Conservation (phyloP, 2,113 vertebrate genomes). For the Limnothrissa miodon region DNA sequence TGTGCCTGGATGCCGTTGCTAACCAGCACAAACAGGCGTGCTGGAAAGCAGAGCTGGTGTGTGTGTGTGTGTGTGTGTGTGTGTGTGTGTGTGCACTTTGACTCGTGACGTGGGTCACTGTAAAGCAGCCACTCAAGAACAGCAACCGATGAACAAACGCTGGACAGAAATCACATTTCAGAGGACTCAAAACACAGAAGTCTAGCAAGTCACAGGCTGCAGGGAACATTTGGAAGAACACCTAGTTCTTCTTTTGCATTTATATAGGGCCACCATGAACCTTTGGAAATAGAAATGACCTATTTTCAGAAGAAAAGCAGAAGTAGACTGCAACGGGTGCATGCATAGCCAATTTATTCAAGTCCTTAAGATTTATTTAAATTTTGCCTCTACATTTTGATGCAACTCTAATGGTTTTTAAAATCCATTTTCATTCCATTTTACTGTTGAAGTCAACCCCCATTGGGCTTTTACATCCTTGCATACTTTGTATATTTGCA, state of each 20-base stretch:
- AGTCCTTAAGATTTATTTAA: background rate
- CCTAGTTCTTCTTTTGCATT: background rate
- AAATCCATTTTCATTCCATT: background rate
- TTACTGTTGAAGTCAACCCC: background rate
- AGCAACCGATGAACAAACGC: background rate
- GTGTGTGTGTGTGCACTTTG: background rate
- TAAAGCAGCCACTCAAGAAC: background rate
- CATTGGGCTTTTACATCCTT: background rate
- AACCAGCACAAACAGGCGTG: slow-evolving; percentile 10
- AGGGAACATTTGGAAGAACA: background rate
- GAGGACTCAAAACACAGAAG: background rate
- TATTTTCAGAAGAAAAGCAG: background rate
- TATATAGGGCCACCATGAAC: background rate
- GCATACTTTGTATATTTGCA: background rate
- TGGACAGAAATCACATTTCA: background rate
- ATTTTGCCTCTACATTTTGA: background rate
- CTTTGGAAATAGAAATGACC: background rate
- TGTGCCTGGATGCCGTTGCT: background rate
- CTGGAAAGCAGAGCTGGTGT: background rate
- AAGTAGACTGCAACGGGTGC: background rate
- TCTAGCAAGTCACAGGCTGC: background rate
- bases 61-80: background rate
- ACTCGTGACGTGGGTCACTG: background rate
- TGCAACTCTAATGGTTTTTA: too few species aligned
- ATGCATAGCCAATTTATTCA: background rate